Conservation (phyloP, 2,888 invertebrate species). For the Tiliacea aurago region DNA sequence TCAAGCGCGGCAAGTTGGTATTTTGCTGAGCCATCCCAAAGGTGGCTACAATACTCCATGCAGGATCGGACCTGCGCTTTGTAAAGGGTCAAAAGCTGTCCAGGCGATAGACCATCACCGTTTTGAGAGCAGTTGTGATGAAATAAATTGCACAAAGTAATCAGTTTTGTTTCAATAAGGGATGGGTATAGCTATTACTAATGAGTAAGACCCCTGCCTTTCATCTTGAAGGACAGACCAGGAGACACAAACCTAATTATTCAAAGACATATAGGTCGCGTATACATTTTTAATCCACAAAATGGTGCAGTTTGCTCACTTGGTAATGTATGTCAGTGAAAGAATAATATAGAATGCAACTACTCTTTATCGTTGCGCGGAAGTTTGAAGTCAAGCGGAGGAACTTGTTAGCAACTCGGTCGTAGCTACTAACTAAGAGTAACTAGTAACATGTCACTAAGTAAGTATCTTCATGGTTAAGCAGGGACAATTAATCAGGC, state of each 20-base stretch:
- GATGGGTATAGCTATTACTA: too few relatives aligned
- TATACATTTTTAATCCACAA: background rate
- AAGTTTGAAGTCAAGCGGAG: constrained; percentile 53
- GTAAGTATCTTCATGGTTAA: constrained; percentile 49
- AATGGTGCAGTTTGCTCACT: constrained; percentile 18
- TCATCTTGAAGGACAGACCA: too few relatives aligned
- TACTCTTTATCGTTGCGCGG: constrained; percentile 45
- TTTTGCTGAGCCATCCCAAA: too few relatives aligned
- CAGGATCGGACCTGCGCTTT: too few relatives aligned
- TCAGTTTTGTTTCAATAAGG: too few relatives aligned
- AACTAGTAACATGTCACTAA: constrained; percentile 54
- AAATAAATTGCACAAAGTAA: too few relatives aligned
- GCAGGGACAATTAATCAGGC: constrained; percentile 48
- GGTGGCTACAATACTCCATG: too few relatives aligned
- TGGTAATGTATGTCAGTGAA: constrained; percentile 25
- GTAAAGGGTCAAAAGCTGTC: too few relatives aligned
- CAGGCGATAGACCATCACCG: too few relatives aligned
- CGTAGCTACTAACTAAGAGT: constrained; percentile 48
- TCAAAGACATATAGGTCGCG: background rate
- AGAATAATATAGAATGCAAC: constrained; percentile 53
- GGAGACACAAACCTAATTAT: background rate
- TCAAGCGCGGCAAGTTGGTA: too few relatives aligned
- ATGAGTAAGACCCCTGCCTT: too few relatives aligned
- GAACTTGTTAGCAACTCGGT: constrained; percentile 54
- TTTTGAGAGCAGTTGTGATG: too few relatives aligned